Base-by-base conservation (phyloP, 2,797 vertebrate genomes). In the Gambelia wislizenii region DNA sequence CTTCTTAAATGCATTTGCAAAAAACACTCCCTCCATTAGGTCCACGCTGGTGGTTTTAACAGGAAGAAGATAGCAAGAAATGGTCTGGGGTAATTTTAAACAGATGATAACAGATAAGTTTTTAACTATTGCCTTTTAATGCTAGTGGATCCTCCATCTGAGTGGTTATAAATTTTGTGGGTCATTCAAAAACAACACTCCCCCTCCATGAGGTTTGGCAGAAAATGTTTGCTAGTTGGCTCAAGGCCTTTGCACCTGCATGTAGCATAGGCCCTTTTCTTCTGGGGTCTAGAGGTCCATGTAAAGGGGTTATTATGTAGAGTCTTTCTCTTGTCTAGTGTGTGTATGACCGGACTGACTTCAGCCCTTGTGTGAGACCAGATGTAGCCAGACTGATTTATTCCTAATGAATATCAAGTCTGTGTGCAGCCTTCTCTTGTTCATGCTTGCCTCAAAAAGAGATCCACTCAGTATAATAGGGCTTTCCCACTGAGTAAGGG, bases 31-130 rank as follows among this genome's bases (percentile, higher is more conserved):
- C 25, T 59, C 25, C 2, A 7, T 47, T 89, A 80, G 88, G 12
- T 6, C n/a, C 52, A 83, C 75, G 56, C 61, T 81, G 39, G 69
- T n/a, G 25, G 44, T 42, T 67, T 72, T 54, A 89, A 64, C 12
- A 67, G 47, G 79, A 83, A 64, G 79, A 42, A 30, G 47, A 30
- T 5, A 79, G 44, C 85, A 86, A 80, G 80, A 75, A 83, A 76
- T 88, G 64, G 70, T 85, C 78, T 39, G 79, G 84, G 36, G 47
- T 36, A 92, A 49, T n/a, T 20, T 2, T 44, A 30, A 33, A 25
- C 92, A 92, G 93, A 92, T 93, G 94, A 64, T 93, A 75, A 82
- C 54, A n/a, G n/a, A n/a, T 52, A 5, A 44, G 27, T 64, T 88
- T 44, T 85, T 94, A 89, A 87, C 18, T 85, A 85, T 64, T 90